These are phyloP conservation scores for Zhengitettix transpicula DNA, from an alignment of 2,888 invertebrate genomes.

Conservation along the genomic window DNA sequence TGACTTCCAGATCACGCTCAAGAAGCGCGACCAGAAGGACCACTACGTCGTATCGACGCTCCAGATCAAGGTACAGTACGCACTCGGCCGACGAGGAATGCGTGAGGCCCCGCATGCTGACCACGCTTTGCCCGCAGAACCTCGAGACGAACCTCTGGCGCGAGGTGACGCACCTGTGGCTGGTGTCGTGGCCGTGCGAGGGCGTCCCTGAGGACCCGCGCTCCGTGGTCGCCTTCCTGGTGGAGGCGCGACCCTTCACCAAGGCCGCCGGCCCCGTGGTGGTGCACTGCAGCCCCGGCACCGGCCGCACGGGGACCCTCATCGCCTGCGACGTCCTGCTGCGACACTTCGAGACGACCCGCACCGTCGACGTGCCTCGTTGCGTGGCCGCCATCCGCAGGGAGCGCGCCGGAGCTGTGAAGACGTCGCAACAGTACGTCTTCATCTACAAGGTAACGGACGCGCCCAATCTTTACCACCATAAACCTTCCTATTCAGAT, in stretches of 20 bases:
- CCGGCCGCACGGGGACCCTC: constrained; percentile 75
- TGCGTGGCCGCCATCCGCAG: constrained; percentile 68
- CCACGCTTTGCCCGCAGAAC: constrained; percentile 33
- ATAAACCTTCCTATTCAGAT: too few species aligned
- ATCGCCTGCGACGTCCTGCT: constrained; percentile 76
- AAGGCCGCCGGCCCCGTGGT: constrained; percentile 50
- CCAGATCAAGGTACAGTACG: constrained; percentile 47
- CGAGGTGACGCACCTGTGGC: constrained; percentile 85
- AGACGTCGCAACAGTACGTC: constrained; percentile 81
- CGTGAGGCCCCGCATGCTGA: not conserved
- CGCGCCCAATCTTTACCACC: not conserved
- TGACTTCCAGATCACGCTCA: constrained; percentile 73
- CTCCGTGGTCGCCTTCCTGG: constrained; percentile 70
- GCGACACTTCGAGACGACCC: constrained; percentile 65
- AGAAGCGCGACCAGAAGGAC: constrained; percentile 76
- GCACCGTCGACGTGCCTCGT: constrained; percentile 70
- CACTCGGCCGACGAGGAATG: too few species aligned
- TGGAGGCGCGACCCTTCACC: constrained; percentile 55
- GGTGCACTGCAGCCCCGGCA: constrained; percentile 75
- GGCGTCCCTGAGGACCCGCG: constrained; percentile 72
- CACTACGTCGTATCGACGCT: constrained; percentile 79
- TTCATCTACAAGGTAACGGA: constrained; percentile 70
- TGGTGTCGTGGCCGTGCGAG: constrained; percentile 75
- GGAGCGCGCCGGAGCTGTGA: constrained; percentile 76
- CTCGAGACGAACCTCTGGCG: constrained; percentile 66